Evolutionary conservation across 64 coral and sea anemone genomes (phyloP), one percentile per base, ranked within the genome.

Genomic region (Porites australiensis): DNA sequence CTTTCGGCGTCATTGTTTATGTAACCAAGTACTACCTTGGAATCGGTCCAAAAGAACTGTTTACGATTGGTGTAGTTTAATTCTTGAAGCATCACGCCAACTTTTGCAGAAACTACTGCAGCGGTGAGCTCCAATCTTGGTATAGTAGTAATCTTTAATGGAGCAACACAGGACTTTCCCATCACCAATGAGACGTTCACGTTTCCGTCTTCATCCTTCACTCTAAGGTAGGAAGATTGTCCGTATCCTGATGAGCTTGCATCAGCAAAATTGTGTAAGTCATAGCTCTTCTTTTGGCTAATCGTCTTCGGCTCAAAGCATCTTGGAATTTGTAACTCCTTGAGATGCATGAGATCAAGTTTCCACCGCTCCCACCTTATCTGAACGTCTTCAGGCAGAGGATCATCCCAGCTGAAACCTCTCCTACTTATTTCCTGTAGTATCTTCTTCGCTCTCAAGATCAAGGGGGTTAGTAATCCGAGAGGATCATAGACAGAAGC

Each of bases 321-420:
- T 79, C 77, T 79, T 79, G 53, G 19, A 58, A 79, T 23, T 58
- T 79, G 4, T 59, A 44, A 73, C 44, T 73, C 70, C 19, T 58
- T 23, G 6, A 59, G 50, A 21, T 19, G 8, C 50, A 59, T 14
- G 50, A 11, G 27, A 37, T 79, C 52, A 11, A 15, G 21, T 22
- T 79, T 79, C 51, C 77, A 79, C 3, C 8, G 76, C 76, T 79
- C 76, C 76, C 51, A 79, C 76, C 51, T 79, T 79, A 51, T n/a
- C 53, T 18, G 19, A 23, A 58, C 19, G 57, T 79, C 20, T 58
- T 57, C 20, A 11, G 76, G 27, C 14, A 46, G 6, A 58, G 76
- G 50, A 8, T 58, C 76, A 13, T 79, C 76, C 76, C 52, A 79
- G 52, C 19, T 79, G 52, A 79, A 19, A 22, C n/a, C 53, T 21